Percentiles rank a stretch among this genome's conserved stretches.
Evolutionary conservation across 2,888 invertebrate genomes (phyloP).

Genomic region (Cheilosia urbana): DNA sequence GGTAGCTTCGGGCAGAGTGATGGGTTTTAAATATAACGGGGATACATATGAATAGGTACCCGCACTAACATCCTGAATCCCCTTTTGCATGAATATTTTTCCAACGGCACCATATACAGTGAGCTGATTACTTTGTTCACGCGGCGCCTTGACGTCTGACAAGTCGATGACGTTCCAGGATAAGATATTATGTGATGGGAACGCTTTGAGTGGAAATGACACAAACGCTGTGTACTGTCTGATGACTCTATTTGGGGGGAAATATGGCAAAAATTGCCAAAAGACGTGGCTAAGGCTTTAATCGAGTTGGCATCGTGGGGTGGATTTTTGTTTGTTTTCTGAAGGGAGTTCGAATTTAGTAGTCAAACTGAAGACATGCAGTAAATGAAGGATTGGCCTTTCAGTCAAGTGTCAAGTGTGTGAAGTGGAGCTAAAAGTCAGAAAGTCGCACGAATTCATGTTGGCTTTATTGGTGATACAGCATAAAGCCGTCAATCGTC

Average conservation of each 20-base stretch:
- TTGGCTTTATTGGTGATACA: too few relatives aligned
- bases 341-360: too few relatives aligned
- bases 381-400: too few relatives aligned
- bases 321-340: neutral
- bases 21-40: constrained; percentile 46
- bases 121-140: constrained; percentile 65
- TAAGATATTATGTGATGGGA: constrained; percentile 29
- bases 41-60: neutral
- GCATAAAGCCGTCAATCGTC: too few relatives aligned
- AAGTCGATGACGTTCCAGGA: constrained; percentile 53
- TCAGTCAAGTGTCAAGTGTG: too few relatives aligned
- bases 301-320: neutral
- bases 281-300: neutral
- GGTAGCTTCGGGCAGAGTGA: constrained; percentile 13
- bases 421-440: too few relatives aligned
- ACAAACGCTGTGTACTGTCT: constrained; percentile 39
- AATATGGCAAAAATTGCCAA: neutral
- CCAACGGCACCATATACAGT: constrained; percentile 4
- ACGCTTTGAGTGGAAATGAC: constrained; percentile 57
- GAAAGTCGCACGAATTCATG: too few relatives aligned
- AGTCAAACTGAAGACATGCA: too few relatives aligned
- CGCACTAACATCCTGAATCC: constrained; percentile 12
- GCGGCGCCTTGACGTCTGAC: constrained; percentile 53
- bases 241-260: constrained; percentile 53
- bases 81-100: constrained; percentile 40